These are phyloP conservation scores for Cheirogaleus major DNA, from an alignment of 2,797 vertebrate genomes.

Conservation along the genomic window DNA sequence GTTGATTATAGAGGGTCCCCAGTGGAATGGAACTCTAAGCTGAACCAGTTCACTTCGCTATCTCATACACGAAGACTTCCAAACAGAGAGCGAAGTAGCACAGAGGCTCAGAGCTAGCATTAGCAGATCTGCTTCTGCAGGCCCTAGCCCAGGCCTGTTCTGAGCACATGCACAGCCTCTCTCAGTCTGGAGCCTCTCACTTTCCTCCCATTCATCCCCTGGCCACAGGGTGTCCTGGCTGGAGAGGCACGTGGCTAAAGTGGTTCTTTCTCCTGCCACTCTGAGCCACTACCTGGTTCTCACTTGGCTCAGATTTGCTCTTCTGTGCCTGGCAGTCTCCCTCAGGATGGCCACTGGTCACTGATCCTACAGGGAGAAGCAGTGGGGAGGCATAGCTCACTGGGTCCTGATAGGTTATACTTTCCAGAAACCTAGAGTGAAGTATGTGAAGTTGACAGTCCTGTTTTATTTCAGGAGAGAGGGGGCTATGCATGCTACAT, in stretches of 20 bases:
- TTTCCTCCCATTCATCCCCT: background rate
- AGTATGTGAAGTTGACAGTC: conserved; percentile 18
- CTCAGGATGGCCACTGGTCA: background rate
- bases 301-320: background rate
- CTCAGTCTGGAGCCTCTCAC: background rate
- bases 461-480: conserved; percentile 73
- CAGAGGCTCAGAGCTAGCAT: background rate
- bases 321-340: background rate
- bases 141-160: background rate
- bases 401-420: background rate
- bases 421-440: conserved; percentile 60
- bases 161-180: background rate
- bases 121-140: background rate
- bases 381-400: background rate
- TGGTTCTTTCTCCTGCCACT: background rate
- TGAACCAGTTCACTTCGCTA: background rate
- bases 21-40: background rate
- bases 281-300: background rate
- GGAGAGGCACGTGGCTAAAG: background rate
- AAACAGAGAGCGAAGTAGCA: background rate
- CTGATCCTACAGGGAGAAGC: background rate
- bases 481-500: background rate
- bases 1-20: background rate
- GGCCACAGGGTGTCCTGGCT: background rate
- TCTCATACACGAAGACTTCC: background rate